phyloP scores from a whole-genome alignment of 2,888 invertebrate genomes.

The Limnephilus lunatus region DNA sequence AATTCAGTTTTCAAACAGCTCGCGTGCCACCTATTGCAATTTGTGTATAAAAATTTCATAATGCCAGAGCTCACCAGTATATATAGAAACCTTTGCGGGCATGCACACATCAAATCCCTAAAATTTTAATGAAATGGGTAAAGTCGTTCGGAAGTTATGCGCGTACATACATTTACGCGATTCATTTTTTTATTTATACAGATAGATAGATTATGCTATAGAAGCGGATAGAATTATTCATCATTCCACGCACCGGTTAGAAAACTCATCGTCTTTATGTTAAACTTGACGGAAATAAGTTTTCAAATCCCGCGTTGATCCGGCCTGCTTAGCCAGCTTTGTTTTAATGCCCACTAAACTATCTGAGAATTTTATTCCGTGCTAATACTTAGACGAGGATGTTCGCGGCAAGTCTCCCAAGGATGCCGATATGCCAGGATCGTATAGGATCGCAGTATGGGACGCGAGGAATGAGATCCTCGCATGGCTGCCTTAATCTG shows the following conservation, averaged over 20 bases:
- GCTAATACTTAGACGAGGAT: neutral
- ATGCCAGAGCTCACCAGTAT: no score
- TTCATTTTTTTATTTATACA: no score
- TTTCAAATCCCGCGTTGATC: neutral
- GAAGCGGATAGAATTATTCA: neutral
- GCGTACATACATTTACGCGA: no score
- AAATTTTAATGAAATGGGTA: no score
- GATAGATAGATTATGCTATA: no score
- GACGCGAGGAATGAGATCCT: neutral
- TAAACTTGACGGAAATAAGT: neutral
- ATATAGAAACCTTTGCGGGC: no score
- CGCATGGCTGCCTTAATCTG: constrained; percentile 23
- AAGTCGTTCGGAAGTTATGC: no score
- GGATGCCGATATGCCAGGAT: neutral
- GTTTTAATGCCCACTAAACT: neutral
- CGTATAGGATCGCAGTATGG: neutral
- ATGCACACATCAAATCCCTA: no score
- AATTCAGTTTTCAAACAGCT: no score
- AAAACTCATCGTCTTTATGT: neutral
- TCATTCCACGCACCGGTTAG: neutral
- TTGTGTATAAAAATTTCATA: no score
- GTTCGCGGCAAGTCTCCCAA: neutral
- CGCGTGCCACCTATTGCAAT: no score
- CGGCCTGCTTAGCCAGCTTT: neutral
- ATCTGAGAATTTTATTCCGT: neutral